Evolutionary conservation across 2,797 vertebrate species (phyloP).

Genomic region (Eutrigla gurnardus): DNA sequence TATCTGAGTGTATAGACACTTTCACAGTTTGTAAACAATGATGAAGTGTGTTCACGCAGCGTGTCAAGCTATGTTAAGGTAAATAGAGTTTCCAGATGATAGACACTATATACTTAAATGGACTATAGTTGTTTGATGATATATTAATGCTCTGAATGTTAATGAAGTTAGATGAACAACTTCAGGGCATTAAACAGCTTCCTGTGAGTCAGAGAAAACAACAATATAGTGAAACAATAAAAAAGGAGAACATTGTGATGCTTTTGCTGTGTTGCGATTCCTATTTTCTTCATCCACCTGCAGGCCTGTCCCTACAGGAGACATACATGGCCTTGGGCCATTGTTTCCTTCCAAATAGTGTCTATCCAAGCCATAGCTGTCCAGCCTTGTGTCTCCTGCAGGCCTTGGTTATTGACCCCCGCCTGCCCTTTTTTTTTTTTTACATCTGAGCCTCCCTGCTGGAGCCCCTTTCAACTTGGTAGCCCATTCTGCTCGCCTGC

Average conservation of each 20-base stretch:
- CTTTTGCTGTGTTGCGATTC: background rate
- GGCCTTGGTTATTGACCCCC: conserved; percentile 17
- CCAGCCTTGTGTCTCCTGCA: background rate
- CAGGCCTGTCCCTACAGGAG: background rate
- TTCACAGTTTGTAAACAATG: no score
- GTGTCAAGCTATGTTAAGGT: no score
- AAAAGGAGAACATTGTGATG: background rate
- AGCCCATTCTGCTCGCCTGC: background rate
- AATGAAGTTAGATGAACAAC: background rate
- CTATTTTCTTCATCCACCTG: conserved; percentile 12
- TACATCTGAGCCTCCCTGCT: background rate
- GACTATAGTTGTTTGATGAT: no score
- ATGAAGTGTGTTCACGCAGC: no score
- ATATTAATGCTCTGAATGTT: no score
- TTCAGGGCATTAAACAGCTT: background rate
- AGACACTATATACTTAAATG: no score
- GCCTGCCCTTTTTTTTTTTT: conserved; percentile 11
- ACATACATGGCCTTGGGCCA: conserved; percentile 16
- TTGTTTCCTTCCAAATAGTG: background rate
- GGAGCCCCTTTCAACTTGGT: conserved; percentile 4
- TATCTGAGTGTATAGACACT: background rate
- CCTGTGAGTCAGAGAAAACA: background rate
- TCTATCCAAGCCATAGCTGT: background rate
- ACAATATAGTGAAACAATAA: background rate
- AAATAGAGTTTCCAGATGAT: no score